A percentile compares a stretch with the other conserved stretches of the same genome.
Evolutionary conservation across 2,113 vertebrate species (phyloP).

Genomic region (Ceyx margarethae): DNA sequence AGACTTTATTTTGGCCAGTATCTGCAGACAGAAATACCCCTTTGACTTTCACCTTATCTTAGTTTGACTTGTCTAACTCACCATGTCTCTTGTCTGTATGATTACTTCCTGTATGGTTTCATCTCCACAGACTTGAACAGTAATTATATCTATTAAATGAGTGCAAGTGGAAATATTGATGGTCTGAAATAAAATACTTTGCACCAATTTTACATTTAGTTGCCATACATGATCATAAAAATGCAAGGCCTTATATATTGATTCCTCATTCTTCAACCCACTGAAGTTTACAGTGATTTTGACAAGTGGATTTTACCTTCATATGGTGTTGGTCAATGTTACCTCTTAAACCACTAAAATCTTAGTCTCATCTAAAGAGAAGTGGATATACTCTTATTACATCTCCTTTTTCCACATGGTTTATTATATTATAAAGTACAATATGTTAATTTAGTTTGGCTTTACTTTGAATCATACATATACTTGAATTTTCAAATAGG

Average conservation of each 20-base stretch:
- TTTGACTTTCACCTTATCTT: not conserved
- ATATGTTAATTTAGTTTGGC: not conserved
- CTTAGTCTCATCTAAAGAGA: not conserved
- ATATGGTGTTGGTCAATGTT: not conserved
- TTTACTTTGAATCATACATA: conserved; percentile 15
- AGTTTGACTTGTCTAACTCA: not conserved
- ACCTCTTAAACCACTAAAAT: not conserved
- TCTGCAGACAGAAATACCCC: not conserved
- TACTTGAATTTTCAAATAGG: conserved; percentile 26
- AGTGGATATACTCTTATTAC: not conserved
- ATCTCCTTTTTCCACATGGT: not conserved
- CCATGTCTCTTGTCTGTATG: not conserved
- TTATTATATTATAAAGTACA: not conserved
- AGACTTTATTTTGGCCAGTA: not conserved
- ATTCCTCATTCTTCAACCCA: not conserved
- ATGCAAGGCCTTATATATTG: not conserved
- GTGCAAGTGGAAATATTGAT: not conserved
- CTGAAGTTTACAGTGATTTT: not conserved
- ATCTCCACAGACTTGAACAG: not conserved
- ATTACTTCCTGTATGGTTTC: not conserved
- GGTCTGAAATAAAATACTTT: not conserved
- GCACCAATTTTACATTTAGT: not conserved
- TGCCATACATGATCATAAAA: not conserved
- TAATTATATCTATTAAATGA: not conserved
- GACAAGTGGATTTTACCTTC: not conserved